A percentile compares a stretch with the other conserved stretches of the same genome.
Conservation (phyloP, 2,888 invertebrate genomes). For the Nomada lathburiana region DNA sequence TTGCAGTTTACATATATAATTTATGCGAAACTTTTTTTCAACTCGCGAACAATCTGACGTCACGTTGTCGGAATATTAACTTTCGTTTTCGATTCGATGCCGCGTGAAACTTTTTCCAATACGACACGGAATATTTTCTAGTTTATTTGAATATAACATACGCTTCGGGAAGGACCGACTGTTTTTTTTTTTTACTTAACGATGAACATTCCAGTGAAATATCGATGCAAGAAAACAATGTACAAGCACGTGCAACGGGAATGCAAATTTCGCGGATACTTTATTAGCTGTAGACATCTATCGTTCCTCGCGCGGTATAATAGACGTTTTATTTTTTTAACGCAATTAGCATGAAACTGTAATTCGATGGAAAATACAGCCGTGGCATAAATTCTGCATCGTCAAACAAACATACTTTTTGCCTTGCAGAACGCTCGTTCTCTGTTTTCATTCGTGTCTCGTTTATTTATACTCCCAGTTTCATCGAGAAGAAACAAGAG, state of each 20-base stretch:
- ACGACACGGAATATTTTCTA: background rate
- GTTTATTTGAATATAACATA: too few species aligned
- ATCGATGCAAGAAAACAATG: background rate
- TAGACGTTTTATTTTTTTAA: background rate
- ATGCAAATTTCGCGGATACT: background rate
- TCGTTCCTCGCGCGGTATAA: background rate
- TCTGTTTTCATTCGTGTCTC: background rate
- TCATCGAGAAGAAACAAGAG: background rate
- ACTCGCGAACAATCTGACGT: background rate
- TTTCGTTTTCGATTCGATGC: background rate
- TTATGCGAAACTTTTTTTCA: slow-evolving; percentile 19
- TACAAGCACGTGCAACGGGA: background rate
- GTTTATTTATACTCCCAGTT: background rate
- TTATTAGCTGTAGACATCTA: background rate
- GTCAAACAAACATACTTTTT: background rate
- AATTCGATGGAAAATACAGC: background rate
- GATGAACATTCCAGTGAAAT: background rate
- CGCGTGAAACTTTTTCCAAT: slow-evolving; percentile 6
- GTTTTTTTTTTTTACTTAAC: too few species aligned
- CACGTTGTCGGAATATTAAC: background rate
- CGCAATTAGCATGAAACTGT: background rate
- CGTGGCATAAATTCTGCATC: slow-evolving; percentile 10
- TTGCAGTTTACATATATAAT: background rate
- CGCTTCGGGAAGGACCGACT: too few species aligned
- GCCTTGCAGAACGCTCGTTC: background rate